A percentile compares a stretch with the other conserved stretches of the same genome.
These are phyloP conservation scores for Noctua janthe DNA, from an alignment of 2,888 invertebrate species.

Conservation along the genomic window DNA sequence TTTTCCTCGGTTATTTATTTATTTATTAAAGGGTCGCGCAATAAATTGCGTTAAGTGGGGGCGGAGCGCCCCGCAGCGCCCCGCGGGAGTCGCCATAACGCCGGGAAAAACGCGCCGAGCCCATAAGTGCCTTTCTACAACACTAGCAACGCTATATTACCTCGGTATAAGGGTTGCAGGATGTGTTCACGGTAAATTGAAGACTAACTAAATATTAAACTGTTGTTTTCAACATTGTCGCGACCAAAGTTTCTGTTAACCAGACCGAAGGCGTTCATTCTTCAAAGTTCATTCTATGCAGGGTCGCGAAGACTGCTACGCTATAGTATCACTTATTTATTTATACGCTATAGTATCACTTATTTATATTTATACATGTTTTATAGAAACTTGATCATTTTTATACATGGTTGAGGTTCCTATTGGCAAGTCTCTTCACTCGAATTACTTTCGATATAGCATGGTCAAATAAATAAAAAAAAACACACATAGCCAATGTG, in stretches of 20 bases:
- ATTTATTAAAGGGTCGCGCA: conserved; percentile 89
- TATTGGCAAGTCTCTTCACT: too few relatives aligned
- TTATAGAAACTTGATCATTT: too few relatives aligned
- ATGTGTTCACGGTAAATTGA: conserved; percentile 62
- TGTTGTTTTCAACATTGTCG: conserved; percentile 45
- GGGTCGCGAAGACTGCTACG: neutral
- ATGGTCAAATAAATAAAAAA: too few relatives aligned
- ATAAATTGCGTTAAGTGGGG: conserved; percentile 91
- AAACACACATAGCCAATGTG: too few relatives aligned
- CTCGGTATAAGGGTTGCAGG: conserved; percentile 69
- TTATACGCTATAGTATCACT: too few relatives aligned
- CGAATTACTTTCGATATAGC: too few relatives aligned
- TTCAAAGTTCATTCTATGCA: neutral
- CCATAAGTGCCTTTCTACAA: conserved; percentile 89
- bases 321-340: too few relatives aligned
- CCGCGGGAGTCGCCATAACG: conserved; percentile 87
- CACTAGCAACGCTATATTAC: conserved; percentile 81
- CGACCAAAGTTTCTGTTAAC: neutral
- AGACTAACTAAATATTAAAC: conserved; percentile 52
- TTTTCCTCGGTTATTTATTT: conserved; percentile 89
- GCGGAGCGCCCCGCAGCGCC: conserved; percentile 87
- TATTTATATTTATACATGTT: too few relatives aligned
- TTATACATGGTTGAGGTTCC: too few relatives aligned
- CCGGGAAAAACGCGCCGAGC: conserved; percentile 85
- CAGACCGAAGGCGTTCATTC: neutral